phyloP scores from a whole-genome alignment of 1,140 invertebrate genomes.

The Zaprionus vittiger region DNA sequence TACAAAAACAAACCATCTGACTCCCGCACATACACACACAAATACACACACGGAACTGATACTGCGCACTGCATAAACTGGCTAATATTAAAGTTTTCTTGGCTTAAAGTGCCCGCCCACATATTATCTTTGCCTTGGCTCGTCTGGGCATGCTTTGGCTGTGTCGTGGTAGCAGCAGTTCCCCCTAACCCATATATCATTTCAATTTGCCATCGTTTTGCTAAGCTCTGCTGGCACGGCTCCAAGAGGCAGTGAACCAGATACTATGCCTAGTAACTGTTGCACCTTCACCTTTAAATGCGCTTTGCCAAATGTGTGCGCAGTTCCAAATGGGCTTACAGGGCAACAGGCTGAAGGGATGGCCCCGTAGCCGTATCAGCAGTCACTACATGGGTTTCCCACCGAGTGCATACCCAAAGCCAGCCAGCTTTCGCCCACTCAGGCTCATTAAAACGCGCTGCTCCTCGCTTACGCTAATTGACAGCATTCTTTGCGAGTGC shows the following conservation, averaged over 20 bases:
- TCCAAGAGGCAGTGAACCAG: conserved; percentile 54
- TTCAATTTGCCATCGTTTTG: conserved; percentile 53
- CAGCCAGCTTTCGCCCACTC: neutral
- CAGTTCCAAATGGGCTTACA: conserved; percentile 72
- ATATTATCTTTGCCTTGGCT: conserved; percentile 20
- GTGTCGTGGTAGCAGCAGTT: neutral
- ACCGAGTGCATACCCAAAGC: neutral
- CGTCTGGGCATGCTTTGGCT: neutral
- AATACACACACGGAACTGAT: conserved; percentile 31
- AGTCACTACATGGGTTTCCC: conserved; percentile 62
- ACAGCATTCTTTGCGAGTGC: conserved; percentile 37
- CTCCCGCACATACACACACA: neutral
- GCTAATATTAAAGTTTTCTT: conserved; percentile 43
- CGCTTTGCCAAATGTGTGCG: conserved; percentile 78
- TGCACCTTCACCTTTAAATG: conserved; percentile 77
- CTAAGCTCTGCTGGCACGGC: conserved; percentile 45
- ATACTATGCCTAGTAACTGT: conserved; percentile 63
- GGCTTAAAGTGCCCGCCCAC: conserved; percentile 15
- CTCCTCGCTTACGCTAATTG: conserved; percentile 52
- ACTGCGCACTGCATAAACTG: conserved; percentile 20
- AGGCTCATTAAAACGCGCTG: conserved; percentile 27
- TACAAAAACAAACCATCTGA: conserved; percentile 16
- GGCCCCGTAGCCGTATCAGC: conserved; percentile 1
- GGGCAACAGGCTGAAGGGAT: conserved; percentile 17
- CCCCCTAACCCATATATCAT: conserved; percentile 54